These are phyloP conservation scores for Hydrocynus forskahlii DNA, from an alignment of 2,797 vertebrate genomes.

Conservation along the genomic window DNA sequence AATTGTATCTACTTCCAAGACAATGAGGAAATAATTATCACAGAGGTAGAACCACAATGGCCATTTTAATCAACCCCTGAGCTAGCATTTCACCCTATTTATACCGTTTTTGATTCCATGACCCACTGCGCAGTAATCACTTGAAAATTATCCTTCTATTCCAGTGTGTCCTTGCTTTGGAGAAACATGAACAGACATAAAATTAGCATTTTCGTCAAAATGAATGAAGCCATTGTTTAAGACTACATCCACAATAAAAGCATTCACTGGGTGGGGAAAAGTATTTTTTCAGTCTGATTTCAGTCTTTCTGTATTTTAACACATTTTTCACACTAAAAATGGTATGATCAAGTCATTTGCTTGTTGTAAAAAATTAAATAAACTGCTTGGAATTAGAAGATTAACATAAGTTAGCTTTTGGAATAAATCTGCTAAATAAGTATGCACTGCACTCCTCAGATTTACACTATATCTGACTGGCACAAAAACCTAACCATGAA, in stretches of 20 bases:
- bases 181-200: constrained; percentile 76
- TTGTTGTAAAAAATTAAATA: background rate
- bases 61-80: constrained; percentile 86
- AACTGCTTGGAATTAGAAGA: background rate
- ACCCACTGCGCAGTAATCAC: constrained; percentile 87
- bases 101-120: constrained; percentile 84
- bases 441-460: background rate
- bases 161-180: constrained; percentile 77
- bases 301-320: background rate
- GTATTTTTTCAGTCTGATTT: too few species aligned
- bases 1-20: constrained; percentile 82
- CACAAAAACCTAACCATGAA: background rate
- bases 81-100: constrained; percentile 86
- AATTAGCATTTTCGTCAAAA: constrained; percentile 77
- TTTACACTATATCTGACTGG: background rate
- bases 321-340: background rate
- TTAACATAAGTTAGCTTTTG: background rate
- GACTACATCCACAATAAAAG: constrained; percentile 47
- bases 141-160: constrained; percentile 82
- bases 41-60: constrained; percentile 85
- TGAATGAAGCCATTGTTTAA: constrained; percentile 72
- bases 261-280: background rate
- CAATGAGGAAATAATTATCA: constrained; percentile 87
- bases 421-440: background rate
- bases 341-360: background rate